Base-by-base conservation (phyloP, 2,888 invertebrate species). In the Pemphredon lugubris region DNA sequence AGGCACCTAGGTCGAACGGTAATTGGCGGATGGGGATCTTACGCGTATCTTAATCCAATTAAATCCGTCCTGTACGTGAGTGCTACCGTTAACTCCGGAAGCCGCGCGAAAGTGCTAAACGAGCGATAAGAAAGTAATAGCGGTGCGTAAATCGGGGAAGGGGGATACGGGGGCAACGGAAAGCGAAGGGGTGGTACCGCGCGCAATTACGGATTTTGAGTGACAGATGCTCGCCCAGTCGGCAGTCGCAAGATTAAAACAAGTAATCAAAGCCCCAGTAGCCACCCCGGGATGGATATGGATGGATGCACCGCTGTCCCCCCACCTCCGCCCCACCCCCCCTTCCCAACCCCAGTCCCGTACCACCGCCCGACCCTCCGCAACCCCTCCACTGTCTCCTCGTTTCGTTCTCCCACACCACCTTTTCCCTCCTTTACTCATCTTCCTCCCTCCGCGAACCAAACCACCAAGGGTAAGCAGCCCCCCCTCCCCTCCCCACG, bases 211-310 rank as follows among this genome's bases (percentile, higher is more conserved):
- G 86, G 84, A 84, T 87, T 88, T 88, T 89, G 89, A 89, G 89
- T 88, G 89, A 89, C 89, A 89, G 89, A 89, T 89, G 89, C 89
- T 88, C 88, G 87, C 88, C 86, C 86, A 81, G 83, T 84, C 86
- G 85, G 87, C 84, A 87, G 88, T 87, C 86, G 87, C 87, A 89
- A 89, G 89, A 89, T 89, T 89, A 89, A 89, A 89, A 89, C 89
- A 89, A 89, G 89, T 89, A 89, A 89, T 89, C 89, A 89, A 88
- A 89, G 88, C 87, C 83, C 85, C 79, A 66, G 80, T 85, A 84
- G 84, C 84, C 83, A 80, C 81, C 85, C 85, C 77, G 76, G 84
- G 82, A 87, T 87, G 83, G 86, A 87, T 86, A 86, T 87, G 85
- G 86, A 87, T 88, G 88, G 86, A 86, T 88, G 87, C 86, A 83